Evolutionary conservation across 2,113 vertebrate species (phyloP), one percentile per base, ranked within the genome.

Genomic region (Cepphus grylle): DNA sequence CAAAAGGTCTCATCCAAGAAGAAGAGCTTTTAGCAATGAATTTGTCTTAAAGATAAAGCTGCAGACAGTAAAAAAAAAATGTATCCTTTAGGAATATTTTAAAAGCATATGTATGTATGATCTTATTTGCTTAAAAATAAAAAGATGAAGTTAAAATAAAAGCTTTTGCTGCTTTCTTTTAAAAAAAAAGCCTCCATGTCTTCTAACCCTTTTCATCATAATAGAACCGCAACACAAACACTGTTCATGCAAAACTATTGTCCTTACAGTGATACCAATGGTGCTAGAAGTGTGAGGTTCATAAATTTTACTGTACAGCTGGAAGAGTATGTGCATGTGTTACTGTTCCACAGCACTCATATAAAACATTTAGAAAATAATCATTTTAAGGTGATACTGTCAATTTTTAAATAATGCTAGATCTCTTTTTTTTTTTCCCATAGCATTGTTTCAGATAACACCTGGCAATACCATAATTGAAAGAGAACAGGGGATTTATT

Each of bases 221-320:
- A 76, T 1, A 65, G 58, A 85, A 59, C 11, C 38, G 56, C 16
- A 79, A 69, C 49, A 61, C 40, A 90, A 85, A 82, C 11, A 59
- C 19, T 56, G 15, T 65, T 83, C 53, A 65, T 32, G 36, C 27
- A 88, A 88, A 94, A 73, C 36, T 49, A 49, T 62, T 79, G 52
- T 85, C 40, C 56, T 85, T 65, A 82, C 7, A 62, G 36, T 63
- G 73, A 94, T 78, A 94, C 40, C 90, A 89, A 8, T 26, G 66
- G 40, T 79, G 59, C 61, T 65, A 80, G 66, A 94, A 96, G 49
- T 73, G 69, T 82, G 40, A 92, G 49, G 34, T 93, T 94, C 87
- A 88, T 76, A 65, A 90, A 87, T 82, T 91, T 97, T 85, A 85
- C 62, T 72, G 77, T 82, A 58, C 84, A 93, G 66, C 53, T 96